These are phyloP conservation scores for Drosophila lutescens DNA, from an alignment of 2,888 invertebrate species.

Conservation along the genomic window DNA sequence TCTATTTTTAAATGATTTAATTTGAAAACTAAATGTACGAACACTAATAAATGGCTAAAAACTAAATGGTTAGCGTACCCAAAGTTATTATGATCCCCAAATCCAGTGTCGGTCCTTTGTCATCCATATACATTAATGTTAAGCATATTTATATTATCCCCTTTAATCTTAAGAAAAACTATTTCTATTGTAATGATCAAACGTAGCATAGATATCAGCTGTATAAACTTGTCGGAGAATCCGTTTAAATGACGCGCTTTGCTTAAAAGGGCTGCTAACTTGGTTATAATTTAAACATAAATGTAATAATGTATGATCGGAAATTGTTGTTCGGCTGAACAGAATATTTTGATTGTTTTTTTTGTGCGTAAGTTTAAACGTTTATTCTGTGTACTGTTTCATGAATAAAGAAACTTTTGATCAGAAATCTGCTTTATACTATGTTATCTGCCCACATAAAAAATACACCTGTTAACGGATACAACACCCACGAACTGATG, in stretches of 20 bases:
- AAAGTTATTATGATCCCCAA: neutral
- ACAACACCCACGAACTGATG: neutral
- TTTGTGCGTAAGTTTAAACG: conserved; percentile 8
- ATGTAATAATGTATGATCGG: conserved; percentile 6
- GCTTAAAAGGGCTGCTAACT: conserved; percentile 6
- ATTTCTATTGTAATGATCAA: conserved; percentile 6
- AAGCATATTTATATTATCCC: conserved; percentile 1
- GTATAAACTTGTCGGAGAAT: conserved; percentile 3
- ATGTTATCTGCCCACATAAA: neutral
- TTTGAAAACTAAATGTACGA: conserved; percentile 52
- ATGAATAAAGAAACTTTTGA: conserved; percentile 10
- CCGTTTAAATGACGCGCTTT: conserved; percentile 8
- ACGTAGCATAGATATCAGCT: conserved; percentile 3
- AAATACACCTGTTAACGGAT: conserved; percentile 1
- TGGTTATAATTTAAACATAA: conserved; percentile 6
- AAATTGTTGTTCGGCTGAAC: conserved; percentile 4
- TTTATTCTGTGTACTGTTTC: conserved; percentile 7
- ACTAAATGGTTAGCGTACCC: conserved; percentile 38
- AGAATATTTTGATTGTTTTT: conserved; percentile 9
- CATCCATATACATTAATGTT: neutral
- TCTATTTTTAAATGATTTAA: conserved; percentile 49
- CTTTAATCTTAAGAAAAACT: conserved; percentile 1
- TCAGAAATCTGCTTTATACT: neutral
- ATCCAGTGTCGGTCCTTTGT: neutral
- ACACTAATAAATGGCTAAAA: conserved; percentile 53